Evolutionary conservation across 2,797 vertebrate species (phyloP).

Genomic region (Kryptopterus vitreolus): DNA sequence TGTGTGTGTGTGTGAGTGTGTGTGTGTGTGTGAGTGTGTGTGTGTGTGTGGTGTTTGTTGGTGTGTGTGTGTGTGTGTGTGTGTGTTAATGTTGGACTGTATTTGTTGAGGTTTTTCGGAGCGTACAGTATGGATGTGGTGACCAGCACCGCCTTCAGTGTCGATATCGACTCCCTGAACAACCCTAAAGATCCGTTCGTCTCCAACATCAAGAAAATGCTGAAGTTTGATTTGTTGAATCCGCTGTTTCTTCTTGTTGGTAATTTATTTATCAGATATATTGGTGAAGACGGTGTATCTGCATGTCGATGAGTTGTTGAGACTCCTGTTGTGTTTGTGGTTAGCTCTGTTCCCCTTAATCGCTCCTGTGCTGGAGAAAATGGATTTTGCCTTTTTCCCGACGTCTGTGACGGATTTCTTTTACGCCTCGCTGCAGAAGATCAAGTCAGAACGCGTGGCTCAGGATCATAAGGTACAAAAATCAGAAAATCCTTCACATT

Average conservation of each 20-base stretch:
- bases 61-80: neutral
- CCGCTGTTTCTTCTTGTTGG: conserved; percentile 64
- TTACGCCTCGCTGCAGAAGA: conserved; percentile 63
- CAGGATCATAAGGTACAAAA: conserved; percentile 54
- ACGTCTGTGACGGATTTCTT: conserved; percentile 68
- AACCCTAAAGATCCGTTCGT: conserved; percentile 78
- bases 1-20: no score
- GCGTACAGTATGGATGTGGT: conserved; percentile 81
- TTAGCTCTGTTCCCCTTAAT: conserved; percentile 74
- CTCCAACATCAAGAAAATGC: conserved; percentile 75
- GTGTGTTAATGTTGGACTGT: neutral
- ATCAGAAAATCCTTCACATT: conserved; percentile 36
- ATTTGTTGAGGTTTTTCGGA: conserved; percentile 68
- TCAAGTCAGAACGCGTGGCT: conserved; percentile 65
- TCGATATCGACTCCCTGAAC: conserved; percentile 77
- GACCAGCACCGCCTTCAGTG: conserved; percentile 77
- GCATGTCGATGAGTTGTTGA: no score
- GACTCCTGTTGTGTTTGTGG: no score
- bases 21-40: neutral
- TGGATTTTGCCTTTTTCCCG: conserved; percentile 71
- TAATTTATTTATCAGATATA: conserved; percentile 47
- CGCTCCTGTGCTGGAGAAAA: conserved; percentile 66
- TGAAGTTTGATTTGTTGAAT: conserved; percentile 66
- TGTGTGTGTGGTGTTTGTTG: neutral
- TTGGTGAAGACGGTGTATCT: neutral